A percentile compares a stretch with the other conserved stretches of the same genome.
phyloP scores from a whole-genome alignment of 2,888 invertebrate species.

The Drosophila mettleri region DNA sequence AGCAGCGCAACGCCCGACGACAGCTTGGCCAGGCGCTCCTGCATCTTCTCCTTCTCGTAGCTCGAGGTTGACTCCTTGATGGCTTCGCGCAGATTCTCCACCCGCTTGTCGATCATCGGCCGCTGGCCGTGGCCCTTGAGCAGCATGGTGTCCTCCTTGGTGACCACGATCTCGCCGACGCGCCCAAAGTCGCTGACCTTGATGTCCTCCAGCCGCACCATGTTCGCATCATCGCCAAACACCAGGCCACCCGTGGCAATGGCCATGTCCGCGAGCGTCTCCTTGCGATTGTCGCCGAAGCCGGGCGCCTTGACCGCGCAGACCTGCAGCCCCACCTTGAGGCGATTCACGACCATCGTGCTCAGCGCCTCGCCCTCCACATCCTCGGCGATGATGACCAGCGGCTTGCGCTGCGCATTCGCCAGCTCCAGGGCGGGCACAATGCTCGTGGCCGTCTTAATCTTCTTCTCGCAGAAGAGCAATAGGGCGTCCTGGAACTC shows the following conservation, averaged over 20 bases:
- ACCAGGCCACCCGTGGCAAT: constrained; percentile 95
- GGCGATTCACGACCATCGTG: constrained; percentile 95
- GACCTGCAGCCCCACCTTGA: constrained; percentile 96
- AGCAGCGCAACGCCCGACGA: constrained; percentile 92
- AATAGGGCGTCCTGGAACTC: constrained; percentile 98
- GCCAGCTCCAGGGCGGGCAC: constrained; percentile 98
- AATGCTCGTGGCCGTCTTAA: constrained; percentile 96
- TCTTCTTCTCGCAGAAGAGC: constrained; percentile 98
- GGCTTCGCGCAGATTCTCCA: constrained; percentile 93
- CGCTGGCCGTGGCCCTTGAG: constrained; percentile 91
- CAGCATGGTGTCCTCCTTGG: constrained; percentile 95
- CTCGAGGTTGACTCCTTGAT: constrained; percentile 94
- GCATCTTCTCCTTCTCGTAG: constrained; percentile 97
- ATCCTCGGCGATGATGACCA: constrained; percentile 97
- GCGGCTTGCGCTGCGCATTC: constrained; percentile 95
- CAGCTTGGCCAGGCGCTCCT: constrained; percentile 94
- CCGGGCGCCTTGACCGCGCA: constrained; percentile 98
- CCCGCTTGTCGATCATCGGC: constrained; percentile 91
- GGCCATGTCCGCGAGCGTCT: constrained; percentile 95
- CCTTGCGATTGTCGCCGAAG: constrained; percentile 97
- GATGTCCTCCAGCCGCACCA: constrained; percentile 95
- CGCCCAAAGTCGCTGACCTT: constrained; percentile 92
- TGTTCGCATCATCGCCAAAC: constrained; percentile 96
- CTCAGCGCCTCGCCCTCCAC: constrained; percentile 97
- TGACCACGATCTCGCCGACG: constrained; percentile 94